Evolutionary conservation across 2,888 invertebrate genomes (phyloP), one percentile per base, ranked within the genome.

Genomic region (Xestia sexstrigata): DNA sequence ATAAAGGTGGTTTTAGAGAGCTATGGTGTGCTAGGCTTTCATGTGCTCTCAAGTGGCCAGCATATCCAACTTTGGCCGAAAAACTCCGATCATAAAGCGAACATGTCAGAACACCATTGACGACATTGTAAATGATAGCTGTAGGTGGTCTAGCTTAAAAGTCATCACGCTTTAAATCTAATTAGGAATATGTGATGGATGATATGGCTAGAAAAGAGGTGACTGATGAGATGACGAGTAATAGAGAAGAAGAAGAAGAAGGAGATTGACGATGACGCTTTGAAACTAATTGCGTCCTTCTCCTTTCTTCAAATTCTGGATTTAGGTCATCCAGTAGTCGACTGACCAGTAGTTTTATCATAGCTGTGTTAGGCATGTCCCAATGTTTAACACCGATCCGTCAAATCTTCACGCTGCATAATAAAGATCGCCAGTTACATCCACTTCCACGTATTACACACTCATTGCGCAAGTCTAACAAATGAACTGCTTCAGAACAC

Each of bases 401-500:
- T 15, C 13, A 30, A 47, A 55, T 39, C 26, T 78, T 55, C 35
- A 39, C 72, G 30, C 55, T 78, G 9, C 62, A 15, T 42, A 49
- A 30, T 73, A 23, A 73, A 72, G 9, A 35, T 58, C 0, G 15
- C 42, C 17, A 35, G 73, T 45, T 66, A 9, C 8, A 17, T 11
- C 42, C 2, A 79, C 35, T 78, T 78, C 73, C 78, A 60, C 5
- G 42, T 78, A 52, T 74, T 79, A 79, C 74, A 74, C 23, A 42
- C 17, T 8, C 17, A 67, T 79, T 79, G 58, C 49, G 65, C 47
- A 78, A 79, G 47, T 66, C 52, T 23, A 78, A 71, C 52, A 77
- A 77, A 78, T 52, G 62, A 58, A 70, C 47, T 47, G 42, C 7
- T 26, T 35, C 1, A 17, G 42, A 63, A 20, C 30, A 68, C 62